Percentiles rank a stretch among this genome's conserved stretches.
These are phyloP conservation scores for Lissocephala sabroskyi DNA, from an alignment of 2,888 invertebrate genomes.

Conservation along the genomic window DNA sequence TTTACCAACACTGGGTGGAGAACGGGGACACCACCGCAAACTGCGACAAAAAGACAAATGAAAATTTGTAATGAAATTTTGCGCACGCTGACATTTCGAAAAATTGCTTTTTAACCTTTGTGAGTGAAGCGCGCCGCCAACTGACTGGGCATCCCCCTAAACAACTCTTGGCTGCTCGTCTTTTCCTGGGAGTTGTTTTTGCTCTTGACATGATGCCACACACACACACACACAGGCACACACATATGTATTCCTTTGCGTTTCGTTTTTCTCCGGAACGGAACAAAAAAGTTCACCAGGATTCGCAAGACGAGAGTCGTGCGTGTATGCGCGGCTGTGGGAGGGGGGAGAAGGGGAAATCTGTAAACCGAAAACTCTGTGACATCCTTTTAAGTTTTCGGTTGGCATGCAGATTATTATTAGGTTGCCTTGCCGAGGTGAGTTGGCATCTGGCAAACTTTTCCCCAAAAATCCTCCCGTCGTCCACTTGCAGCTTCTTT, in stretches of 20 bases:
- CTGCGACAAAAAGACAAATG: constrained; percentile 53
- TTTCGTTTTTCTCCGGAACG: neutral
- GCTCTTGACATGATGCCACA: constrained; percentile 33
- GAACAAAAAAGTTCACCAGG: too few relatives aligned
- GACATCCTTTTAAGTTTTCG: constrained; percentile 63
- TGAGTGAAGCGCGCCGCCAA: constrained; percentile 13
- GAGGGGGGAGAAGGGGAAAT: too few relatives aligned
- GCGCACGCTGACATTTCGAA: constrained; percentile 62
- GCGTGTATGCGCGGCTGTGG: too few relatives aligned
- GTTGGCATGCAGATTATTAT: constrained; percentile 60
- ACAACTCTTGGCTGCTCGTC: too few relatives aligned
- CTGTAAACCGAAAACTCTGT: constrained; percentile 64
- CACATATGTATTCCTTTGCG: constrained; percentile 42
- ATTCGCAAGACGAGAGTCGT: too few relatives aligned
- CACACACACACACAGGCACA: constrained; percentile 61
- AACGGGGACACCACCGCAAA: too few relatives aligned
- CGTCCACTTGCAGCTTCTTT: too few relatives aligned
- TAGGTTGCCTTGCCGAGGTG: constrained; percentile 39
- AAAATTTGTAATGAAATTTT: constrained; percentile 63
- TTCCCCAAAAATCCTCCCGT: too few relatives aligned
- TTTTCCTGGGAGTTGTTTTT: neutral
- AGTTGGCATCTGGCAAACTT: neutral
- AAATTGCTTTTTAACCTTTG: constrained; percentile 62
- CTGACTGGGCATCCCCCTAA: too few relatives aligned
- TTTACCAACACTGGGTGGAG: too few relatives aligned